Evolutionary conservation across 92 coral and sea anemone genomes (phyloP), one percentile per base, ranked within the genome.

Genomic region (Scolanthus callimorphus): DNA sequence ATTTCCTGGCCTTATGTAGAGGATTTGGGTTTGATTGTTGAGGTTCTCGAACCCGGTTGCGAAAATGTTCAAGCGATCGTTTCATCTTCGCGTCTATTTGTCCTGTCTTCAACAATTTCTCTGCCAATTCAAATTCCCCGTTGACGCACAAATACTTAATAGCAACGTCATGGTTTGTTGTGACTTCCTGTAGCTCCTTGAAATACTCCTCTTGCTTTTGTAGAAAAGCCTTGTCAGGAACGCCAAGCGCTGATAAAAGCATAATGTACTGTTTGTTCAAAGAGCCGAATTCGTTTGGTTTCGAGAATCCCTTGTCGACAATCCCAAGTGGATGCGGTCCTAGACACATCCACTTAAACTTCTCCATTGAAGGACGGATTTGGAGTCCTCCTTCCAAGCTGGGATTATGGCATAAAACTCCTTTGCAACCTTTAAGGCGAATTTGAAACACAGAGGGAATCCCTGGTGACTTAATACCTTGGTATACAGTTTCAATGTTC

Each of bases 311-410:
- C 48, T 56, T 76, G 62, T 85, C 97, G 11, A 87, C 97, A 28
- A 89, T 67, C 39, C 87, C 92, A 21, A 85, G 72, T 13, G 70
- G 74, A 31, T 62, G 67, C 12, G 92, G 80, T 22, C 49, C 88
- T 9, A 25, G 44, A 26, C 56, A 51, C 12, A n/a, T 41, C 92
- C 92, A 85, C 25, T 29, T 28, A 31, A 89, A 89, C 60, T 89
- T 89, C 65, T 85, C 88, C 97, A 89, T 89, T 9, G 97, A 89
- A 51, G 91, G 91, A 1, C 97, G 85, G 59, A 85, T 74, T 68
- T 76, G 81, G 37, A 89, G 71, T 15, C 81, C 92, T 27, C 63
- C 57, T 30, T 55, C 55, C 51, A 89, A 63, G 17, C 55, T 61
- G 0, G 83, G 83, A 25, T 74, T 69, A 27, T 74, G 74, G 45